Evolutionary conservation across 2,797 vertebrate genomes (phyloP), one percentile per base, ranked within the genome.

Genomic region (Arnoldichthys spilopterus): DNA sequence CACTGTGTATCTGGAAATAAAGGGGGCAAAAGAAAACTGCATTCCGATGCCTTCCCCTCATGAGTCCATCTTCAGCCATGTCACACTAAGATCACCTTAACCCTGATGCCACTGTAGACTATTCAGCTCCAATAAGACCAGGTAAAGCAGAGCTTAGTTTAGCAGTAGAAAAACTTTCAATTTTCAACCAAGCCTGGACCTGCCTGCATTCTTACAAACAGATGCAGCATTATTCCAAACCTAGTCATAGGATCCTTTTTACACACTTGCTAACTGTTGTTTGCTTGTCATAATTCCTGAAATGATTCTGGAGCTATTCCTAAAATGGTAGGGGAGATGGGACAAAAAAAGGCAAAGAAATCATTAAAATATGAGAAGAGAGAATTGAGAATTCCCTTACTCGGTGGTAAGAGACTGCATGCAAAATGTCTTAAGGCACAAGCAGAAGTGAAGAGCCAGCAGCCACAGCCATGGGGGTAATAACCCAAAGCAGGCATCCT

Each of bases 341-440:
- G 20, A 71, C 6, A 78, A 79, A 74, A 73, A 59, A 58, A 56
- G 37, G 28, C 1, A 64, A 11, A 61, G 15, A 28, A 62, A 26
- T 53, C 11, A 63, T 30, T 72, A 30, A 81, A 79, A n/a, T 58
- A 63, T 72, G 49, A 68, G 63, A 59, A 49, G 26, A n/a, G 59
- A 63, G 43, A 32, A 32, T 51, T 76, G 47, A 85, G 53, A 43
- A 69, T 15, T 77, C 75, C 71, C 71, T 76, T 77, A 77, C 63
- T 43, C 28, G 67, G 37, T 68, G 49, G 66, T 79, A 84, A 70
- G 81, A 87, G 82, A 83, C 81, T 85, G 86, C 93, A 94, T 94
- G 94, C 92, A 93, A 74, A 88, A 89, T 87, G 90, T 88, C 86
- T 91, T 83, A 63, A 74, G 83, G 89, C 87, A 86, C 62, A 90